phyloP scores from a whole-genome alignment of 1,140 invertebrate species.

The Hestina assimilis region DNA sequence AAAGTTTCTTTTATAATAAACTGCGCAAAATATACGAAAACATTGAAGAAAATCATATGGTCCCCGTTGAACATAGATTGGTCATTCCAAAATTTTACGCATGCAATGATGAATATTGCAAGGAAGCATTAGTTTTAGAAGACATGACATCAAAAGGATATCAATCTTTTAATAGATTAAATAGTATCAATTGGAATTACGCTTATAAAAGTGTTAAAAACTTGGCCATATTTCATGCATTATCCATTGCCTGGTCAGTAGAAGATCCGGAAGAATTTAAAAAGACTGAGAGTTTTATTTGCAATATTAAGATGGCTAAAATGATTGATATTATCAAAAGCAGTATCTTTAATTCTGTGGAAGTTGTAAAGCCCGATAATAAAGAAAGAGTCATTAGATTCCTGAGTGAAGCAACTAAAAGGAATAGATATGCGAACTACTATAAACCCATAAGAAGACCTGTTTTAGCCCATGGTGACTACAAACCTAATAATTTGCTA shows the following conservation, averaged over 20 bases:
- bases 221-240: constrained; percentile 51
- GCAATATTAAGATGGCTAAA: neutral
- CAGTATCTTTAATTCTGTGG: constrained; percentile 16
- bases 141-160: constrained; percentile 41
- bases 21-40: constrained; percentile 38
- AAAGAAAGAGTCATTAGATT: constrained; percentile 23
- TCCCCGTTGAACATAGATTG: constrained; percentile 35
- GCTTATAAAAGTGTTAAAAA: constrained; percentile 35
- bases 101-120: constrained; percentile 19
- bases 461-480: constrained; percentile 45
- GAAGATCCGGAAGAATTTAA: constrained; percentile 39
- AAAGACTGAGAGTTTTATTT: constrained; percentile 6
- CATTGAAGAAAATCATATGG: constrained; percentile 35
- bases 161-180: constrained; percentile 40
- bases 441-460: constrained; percentile 18
- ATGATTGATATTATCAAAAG: constrained; percentile 3
- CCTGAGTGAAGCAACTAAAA: neutral
- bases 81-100: constrained; percentile 40
- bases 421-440: constrained; percentile 1
- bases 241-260: constrained; percentile 39
- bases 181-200: constrained; percentile 46
- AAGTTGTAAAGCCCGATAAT: constrained; percentile 24
- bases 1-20: constrained; percentile 41
- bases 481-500: constrained; percentile 43
- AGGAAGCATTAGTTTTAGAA: constrained; percentile 50